Conservation (phyloP, 1,140 invertebrate genomes). For the Monomorium pharaonis region DNA sequence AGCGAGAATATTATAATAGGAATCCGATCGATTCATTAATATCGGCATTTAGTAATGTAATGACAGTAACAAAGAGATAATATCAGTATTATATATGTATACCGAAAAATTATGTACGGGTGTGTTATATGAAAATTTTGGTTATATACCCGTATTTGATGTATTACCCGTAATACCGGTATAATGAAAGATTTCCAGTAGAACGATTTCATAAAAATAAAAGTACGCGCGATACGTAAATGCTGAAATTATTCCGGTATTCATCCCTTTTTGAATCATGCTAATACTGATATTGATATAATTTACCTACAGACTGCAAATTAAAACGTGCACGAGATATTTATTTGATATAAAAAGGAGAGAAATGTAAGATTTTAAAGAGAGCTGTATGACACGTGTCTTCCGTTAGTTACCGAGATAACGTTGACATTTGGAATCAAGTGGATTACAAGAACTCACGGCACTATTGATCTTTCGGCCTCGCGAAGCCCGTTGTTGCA, state of each 20-base stretch:
- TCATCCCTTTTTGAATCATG: not conserved
- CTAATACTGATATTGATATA: not conserved
- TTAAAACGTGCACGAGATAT: not conserved
- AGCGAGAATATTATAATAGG: not conserved
- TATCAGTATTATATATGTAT: not conserved
- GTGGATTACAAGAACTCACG: constrained; percentile 31
- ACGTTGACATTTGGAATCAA: constrained; percentile 53
- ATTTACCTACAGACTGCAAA: not conserved
- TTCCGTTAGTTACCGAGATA: constrained; percentile 12
- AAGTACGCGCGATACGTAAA: not conserved
- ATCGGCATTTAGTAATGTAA: not conserved
- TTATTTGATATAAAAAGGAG: not conserved
- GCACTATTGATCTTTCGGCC: constrained; percentile 67
- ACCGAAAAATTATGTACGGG: not conserved
- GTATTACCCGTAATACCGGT: not conserved
- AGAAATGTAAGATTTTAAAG: not conserved
- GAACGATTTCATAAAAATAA: not conserved
- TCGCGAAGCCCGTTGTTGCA: constrained; percentile 46
- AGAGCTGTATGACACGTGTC: not conserved
- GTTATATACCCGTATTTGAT: not conserved
- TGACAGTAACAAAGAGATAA: not conserved
- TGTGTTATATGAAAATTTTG: not conserved
- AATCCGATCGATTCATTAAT: constrained; percentile 1
- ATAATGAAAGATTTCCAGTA: not conserved
- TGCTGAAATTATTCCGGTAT: not conserved